Evolutionary conservation across 2,888 invertebrate species (phyloP).

Genomic region (Sphaeridia pumilis): DNA sequence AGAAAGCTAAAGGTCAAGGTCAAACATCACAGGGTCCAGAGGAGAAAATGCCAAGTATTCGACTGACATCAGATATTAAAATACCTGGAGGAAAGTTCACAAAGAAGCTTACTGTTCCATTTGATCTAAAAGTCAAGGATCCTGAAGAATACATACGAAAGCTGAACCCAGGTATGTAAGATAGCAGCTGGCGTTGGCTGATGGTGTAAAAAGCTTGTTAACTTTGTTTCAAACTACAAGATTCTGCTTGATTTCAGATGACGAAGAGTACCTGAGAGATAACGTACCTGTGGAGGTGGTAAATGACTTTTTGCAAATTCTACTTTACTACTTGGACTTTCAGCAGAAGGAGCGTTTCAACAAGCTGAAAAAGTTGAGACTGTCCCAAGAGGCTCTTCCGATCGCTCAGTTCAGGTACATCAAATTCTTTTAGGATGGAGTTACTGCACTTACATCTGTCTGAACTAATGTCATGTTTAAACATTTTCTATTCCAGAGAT

Average conservation of each 20-base stretch:
- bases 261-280: constrained; percentile 41
- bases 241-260: constrained; percentile 25
- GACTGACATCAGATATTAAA: constrained; percentile 2
- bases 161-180: constrained; percentile 35
- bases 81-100: constrained; percentile 20
- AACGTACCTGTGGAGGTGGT: constrained; percentile 37
- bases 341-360: constrained; percentile 77
- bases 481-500: constrained; percentile 44
- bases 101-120: constrained; percentile 29
- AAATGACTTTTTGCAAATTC: constrained; percentile 52
- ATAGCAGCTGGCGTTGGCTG: neutral
- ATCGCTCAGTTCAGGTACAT: constrained; percentile 63
- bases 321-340: constrained; percentile 75
- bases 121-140: constrained; percentile 20
- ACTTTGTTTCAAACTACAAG: neutral
- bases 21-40: neutral
- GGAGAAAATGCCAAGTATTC: too few species aligned
- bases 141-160: constrained; percentile 31
- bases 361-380: constrained; percentile 69
- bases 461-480: too few species aligned
- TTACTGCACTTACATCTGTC: neutral
- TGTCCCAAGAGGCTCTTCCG: constrained; percentile 71
- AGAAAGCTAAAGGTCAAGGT: constrained; percentile 38
- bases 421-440: too few species aligned
- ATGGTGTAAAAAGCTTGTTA: neutral